Evolutionary conservation across 64 coral and sea anemone species (phyloP).

Genomic region (Platygyra sinensis): DNA sequence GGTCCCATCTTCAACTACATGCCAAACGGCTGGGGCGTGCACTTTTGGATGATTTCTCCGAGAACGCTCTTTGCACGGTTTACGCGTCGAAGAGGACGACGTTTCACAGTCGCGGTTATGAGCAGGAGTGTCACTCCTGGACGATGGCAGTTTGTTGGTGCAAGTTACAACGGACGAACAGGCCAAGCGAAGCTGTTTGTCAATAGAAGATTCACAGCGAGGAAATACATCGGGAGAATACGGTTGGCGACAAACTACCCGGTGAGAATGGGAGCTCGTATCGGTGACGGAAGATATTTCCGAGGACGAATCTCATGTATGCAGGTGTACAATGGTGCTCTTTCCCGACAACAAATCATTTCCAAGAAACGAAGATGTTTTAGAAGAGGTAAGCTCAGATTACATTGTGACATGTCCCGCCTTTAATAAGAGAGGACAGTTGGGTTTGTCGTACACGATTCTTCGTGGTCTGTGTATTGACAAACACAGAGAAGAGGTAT

Average conservation of each 20-base stretch:
- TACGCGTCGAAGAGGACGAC: slow-evolving; percentile 25
- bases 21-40: slow-evolving; percentile 46
- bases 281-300: slow-evolving; percentile 35
- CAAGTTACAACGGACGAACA: slow-evolving; percentile 44
- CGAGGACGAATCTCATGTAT: slow-evolving; percentile 66
- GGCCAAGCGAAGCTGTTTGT: slow-evolving; percentile 54
- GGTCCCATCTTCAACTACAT: slow-evolving; percentile 68
- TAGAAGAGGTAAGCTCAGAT: slow-evolving; percentile 53
- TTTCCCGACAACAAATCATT: slow-evolving; percentile 54
- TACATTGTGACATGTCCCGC: not conserved
- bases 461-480: too few species aligned
- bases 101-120: slow-evolving; percentile 12
- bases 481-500: too few species aligned
- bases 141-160: slow-evolving; percentile 67
- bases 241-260: slow-evolving; percentile 37
- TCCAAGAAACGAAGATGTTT: slow-evolving; percentile 59
- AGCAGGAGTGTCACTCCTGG: slow-evolving; percentile 13
- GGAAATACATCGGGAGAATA: slow-evolving; percentile 30
- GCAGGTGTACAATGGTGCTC: slow-evolving; percentile 62
- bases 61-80: slow-evolving; percentile 56
- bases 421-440: not conserved
- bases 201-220: slow-evolving; percentile 9
- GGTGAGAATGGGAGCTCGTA: slow-evolving; percentile 34
- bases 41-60: slow-evolving; percentile 70
- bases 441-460: too few species aligned